phyloP scores from a whole-genome alignment of 2,113 vertebrate genomes.

The Zosterops japonicus region DNA sequence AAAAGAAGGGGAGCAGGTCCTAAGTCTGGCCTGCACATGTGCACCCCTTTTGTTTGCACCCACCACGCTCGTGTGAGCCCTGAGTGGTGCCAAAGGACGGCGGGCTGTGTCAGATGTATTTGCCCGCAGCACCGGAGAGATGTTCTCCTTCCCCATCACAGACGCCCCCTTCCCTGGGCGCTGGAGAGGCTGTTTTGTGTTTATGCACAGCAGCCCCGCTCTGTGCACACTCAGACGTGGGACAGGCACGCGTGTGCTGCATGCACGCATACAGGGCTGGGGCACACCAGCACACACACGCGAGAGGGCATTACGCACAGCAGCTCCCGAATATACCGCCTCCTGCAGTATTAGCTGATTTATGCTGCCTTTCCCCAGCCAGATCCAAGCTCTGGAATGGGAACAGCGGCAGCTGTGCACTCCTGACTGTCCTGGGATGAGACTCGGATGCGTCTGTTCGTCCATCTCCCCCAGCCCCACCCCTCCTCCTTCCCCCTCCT shows the following conservation, averaged over 20 bases:
- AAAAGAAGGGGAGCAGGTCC: neutral
- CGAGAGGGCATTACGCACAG: conserved; percentile 9
- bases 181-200: neutral
- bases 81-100: neutral
- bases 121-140: neutral
- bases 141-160: neutral
- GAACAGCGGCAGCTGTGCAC: conserved; percentile 15
- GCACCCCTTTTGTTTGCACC: neutral
- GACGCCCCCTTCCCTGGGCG: neutral
- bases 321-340: neutral
- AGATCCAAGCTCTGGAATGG: conserved; percentile 27
- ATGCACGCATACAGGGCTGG: neutral
- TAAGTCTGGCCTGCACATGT: neutral
- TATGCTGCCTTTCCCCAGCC: conserved; percentile 35
- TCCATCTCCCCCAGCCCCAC: neutral
- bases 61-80: neutral
- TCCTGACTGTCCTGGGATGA: conserved; percentile 52
- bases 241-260: neutral
- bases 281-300: neutral
- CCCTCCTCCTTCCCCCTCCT: conserved; percentile 38
- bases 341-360: conserved; percentile 56
- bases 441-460: conserved; percentile 25
- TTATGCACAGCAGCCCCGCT: neutral
- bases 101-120: neutral
- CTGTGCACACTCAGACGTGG: neutral